Percentiles rank a stretch among this genome's conserved stretches.
These are phyloP conservation scores for Sula dactylatra DNA, from an alignment of 2,113 vertebrate species.

Conservation along the genomic window DNA sequence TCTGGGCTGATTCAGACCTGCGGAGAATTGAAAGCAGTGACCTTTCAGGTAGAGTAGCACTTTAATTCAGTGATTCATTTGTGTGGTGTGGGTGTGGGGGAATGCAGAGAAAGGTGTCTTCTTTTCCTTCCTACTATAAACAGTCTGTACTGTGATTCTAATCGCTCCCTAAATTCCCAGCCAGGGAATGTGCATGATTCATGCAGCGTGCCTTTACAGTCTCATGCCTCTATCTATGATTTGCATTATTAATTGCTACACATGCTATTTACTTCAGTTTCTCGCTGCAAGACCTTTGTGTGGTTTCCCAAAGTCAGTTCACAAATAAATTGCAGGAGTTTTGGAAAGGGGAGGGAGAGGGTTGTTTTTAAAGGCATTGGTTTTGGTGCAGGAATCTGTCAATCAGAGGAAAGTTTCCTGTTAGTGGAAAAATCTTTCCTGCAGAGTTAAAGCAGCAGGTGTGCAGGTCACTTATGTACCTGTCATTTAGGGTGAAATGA, in stretches of 20 bases:
- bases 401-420: neutral
- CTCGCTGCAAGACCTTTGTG: neutral
- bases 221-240: neutral
- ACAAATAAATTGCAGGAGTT: neutral
- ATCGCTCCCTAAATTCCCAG: conserved; percentile 28
- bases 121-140: conserved; percentile 35
- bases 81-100: conserved; percentile 15
- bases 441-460: neutral
- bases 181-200: conserved; percentile 28
- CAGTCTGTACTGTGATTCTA: conserved; percentile 43
- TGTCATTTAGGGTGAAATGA: neutral
- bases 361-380: neutral
- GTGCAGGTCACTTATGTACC: neutral
- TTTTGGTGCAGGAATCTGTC: neutral
- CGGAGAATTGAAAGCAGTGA: conserved; percentile 96
- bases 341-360: neutral
- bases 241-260: conserved; percentile 50
- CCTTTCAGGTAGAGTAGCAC: conserved; percentile 84
- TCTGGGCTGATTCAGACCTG: conserved; percentile 96
- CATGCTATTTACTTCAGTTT: conserved; percentile 30
- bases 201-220: neutral
- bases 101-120: conserved; percentile 5
- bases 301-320: neutral
- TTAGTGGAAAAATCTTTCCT: neutral
- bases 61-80: conserved; percentile 42